A percentile compares a stretch with the other conserved stretches of the same genome.
Conservation (phyloP, 2,797 vertebrate species). For the Odontamblyopus lacepedii region DNA sequence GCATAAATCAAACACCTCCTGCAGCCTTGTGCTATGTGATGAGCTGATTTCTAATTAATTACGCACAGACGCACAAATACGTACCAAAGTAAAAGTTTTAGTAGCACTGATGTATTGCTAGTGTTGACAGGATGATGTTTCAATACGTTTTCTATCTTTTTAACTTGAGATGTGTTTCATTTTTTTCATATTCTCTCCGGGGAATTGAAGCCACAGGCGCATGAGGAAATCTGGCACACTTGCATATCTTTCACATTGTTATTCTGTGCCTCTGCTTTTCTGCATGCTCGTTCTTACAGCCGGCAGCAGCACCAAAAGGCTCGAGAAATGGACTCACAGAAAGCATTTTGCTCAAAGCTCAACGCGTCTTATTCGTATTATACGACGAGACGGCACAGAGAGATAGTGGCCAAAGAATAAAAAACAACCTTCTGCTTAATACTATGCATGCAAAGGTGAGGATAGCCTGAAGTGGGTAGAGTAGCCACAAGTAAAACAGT, state of each 20-base stretch:
- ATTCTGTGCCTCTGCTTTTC: conserved; percentile 35
- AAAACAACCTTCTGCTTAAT: too few relatives aligned
- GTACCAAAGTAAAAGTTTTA: neutral
- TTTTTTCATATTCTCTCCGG: conserved; percentile 11
- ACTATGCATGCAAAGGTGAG: too few relatives aligned
- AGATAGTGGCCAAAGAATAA: neutral
- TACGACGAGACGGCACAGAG: neutral
- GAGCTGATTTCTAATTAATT: neutral
- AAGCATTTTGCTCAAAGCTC: conserved; percentile 24
- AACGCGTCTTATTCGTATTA: conserved; percentile 20
- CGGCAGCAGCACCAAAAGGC: conserved; percentile 26
- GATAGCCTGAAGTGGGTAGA: too few relatives aligned
- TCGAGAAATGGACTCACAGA: conserved; percentile 28
- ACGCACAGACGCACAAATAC: neutral
- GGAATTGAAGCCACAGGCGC: conserved; percentile 28
- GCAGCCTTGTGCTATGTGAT: too few relatives aligned
- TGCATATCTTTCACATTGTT: conserved; percentile 30
- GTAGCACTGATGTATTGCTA: neutral
- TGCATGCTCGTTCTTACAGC: conserved; percentile 24
- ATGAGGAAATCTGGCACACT: conserved; percentile 19
- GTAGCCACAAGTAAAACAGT: too few relatives aligned
- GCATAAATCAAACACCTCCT: neutral
- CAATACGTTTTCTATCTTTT: neutral
- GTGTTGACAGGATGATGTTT: neutral
- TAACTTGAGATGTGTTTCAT: neutral